A percentile compares a stretch with the other conserved stretches of the same genome.
Evolutionary conservation across 2,113 vertebrate species (phyloP).

Genomic region (Ictalurus punctatus): DNA sequence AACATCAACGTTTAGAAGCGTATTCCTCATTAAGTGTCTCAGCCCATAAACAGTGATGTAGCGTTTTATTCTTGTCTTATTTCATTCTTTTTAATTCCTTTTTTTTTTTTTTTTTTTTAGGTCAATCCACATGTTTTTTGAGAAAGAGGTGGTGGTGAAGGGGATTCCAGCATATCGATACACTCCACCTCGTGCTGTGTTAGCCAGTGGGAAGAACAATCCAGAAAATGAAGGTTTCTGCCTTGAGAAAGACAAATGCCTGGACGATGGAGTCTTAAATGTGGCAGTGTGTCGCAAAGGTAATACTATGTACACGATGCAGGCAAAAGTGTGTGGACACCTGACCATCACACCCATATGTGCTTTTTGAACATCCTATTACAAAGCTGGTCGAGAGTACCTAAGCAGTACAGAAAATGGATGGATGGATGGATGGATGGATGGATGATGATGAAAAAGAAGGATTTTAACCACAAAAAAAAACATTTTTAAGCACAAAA

Average conservation of each 20-base stretch:
- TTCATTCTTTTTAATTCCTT: background rate
- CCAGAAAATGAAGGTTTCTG: slow-evolving; percentile 92
- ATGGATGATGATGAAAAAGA: too few relatives aligned
- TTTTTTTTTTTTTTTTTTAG: slow-evolving; percentile 62
- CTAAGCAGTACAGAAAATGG: too few relatives aligned
- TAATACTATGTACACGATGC: slow-evolving; percentile 50
- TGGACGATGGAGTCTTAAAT: slow-evolving; percentile 86
- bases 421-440: too few relatives aligned
- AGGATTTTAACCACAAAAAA: too few relatives aligned
- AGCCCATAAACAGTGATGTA: background rate
- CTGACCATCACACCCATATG: background rate
- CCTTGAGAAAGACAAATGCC: slow-evolving; percentile 78
- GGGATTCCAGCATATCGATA: slow-evolving; percentile 87
- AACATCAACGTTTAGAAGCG: background rate
- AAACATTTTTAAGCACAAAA: too few relatives aligned
- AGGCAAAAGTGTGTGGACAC: background rate
- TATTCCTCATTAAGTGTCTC: background rate
- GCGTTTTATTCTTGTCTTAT: background rate
- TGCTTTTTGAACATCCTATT: background rate
- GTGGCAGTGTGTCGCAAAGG: slow-evolving; percentile 89
- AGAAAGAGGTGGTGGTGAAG: slow-evolving; percentile 80
- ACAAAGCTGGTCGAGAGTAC: background rate
- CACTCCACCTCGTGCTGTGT: slow-evolving; percentile 77
- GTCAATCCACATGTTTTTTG: slow-evolving; percentile 85
- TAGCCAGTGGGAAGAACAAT: slow-evolving; percentile 83